Base-by-base conservation (phyloP, 2,888 invertebrate species). In the Ellobium chinense region DNA sequence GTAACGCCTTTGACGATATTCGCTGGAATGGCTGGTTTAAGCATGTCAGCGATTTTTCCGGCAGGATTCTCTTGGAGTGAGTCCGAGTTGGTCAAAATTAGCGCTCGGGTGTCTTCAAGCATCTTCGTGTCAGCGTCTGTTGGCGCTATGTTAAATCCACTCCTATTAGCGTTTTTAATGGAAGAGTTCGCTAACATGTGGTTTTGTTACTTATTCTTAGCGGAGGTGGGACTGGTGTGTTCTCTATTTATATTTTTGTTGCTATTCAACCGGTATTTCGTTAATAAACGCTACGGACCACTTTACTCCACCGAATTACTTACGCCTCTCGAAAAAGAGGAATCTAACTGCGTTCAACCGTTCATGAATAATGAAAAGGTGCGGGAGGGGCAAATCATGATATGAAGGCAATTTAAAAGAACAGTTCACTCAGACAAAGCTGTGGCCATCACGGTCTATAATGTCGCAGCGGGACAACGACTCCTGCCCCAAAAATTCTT, bases 1-100 rank as follows among this genome's bases (percentile, higher is more conserved):
- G 60, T 75, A 14, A 21, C 65, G 24, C 66, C 68, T 29, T 9
- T 78, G 39, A 21, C 62, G 3, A 29, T 70, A 12, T 69, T 78
- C 31, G 58, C 69, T 14, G 78, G 54, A 3, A 34, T 69, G 29
- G 62, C 70, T 18, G 78, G 78, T 7, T 18, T 70, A 3, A 34
- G 60, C 1, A 78, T 78, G 78, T 78, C 78, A 1, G 76, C 54
- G 46, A 56, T 80, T 21, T 80, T 76, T 31, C 75, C 80, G 31
- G 62, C 70, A 14, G 69, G 75, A 0, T 70, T 80, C 27, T 70
- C 76, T 0, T 80, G 80, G 80, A 37, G 68, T 34, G 76, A 76
- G 46, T 46, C 75, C 9, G 76, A 80, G 29, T 37, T 80, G 34
- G 18, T 76, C 2, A 36, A 37, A 27, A 76, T 80, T 18, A 80